These are phyloP conservation scores for Pelobates fuscus DNA, from an alignment of 2,113 vertebrate species.

Conservation along the genomic window DNA sequence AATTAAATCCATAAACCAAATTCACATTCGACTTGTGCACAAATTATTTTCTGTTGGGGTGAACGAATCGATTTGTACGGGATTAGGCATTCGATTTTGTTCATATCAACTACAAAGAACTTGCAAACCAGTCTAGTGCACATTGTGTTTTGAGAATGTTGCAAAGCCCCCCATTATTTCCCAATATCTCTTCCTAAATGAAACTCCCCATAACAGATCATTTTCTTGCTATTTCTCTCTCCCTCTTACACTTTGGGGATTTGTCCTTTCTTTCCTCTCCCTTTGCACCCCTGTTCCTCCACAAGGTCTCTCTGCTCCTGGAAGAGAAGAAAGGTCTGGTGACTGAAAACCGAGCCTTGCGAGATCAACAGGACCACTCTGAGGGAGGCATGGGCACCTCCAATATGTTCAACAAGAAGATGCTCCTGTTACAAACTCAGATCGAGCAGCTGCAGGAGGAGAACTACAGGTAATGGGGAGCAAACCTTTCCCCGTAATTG, in stretches of 20 bases:
- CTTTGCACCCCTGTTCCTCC: background rate
- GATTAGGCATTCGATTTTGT: too few species aligned
- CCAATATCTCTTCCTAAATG: too few species aligned
- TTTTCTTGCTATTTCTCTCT: background rate
- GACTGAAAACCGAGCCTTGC: conserved; percentile 69
- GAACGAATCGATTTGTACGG: too few species aligned
- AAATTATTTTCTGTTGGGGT: too few species aligned
- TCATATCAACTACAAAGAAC: too few species aligned
- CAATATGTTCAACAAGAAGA: conserved; percentile 80
- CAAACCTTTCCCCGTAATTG: too few species aligned
- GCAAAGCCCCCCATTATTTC: too few species aligned
- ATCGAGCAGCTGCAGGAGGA: conserved; percentile 90
- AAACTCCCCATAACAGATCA: background rate
- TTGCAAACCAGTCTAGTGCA: too few species aligned
- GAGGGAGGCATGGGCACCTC: conserved; percentile 65
- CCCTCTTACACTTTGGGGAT: conserved; percentile 7
- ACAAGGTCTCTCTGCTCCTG: conserved; percentile 69
- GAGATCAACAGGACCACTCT: conserved; percentile 63
- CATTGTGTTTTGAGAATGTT: too few species aligned
- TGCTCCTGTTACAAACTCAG: conserved; percentile 86
- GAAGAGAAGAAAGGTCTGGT: conserved; percentile 79
- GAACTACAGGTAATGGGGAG: conserved; percentile 88
- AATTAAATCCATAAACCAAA: too few species aligned
- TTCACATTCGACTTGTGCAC: too few species aligned
- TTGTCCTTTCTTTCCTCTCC: background rate